A percentile compares a stretch with the other conserved stretches of the same genome.
Evolutionary conservation across 2,888 invertebrate genomes (phyloP).

Genomic region (Mimumesa dahlbomi): DNA sequence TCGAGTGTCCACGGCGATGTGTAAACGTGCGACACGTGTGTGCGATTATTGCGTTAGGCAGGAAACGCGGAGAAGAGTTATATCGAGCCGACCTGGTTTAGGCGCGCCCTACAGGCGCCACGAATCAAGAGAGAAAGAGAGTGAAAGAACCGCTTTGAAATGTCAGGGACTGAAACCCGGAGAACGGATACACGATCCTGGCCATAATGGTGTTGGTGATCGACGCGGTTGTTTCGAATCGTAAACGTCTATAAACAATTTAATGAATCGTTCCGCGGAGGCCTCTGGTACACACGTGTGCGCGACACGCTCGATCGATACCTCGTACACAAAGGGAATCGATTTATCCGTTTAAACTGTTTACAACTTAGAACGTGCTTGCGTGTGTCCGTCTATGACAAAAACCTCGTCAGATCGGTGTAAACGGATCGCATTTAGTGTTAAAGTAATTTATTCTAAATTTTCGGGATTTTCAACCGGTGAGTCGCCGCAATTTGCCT

Average conservation of each 20-base stretch:
- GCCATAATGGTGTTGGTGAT: slow-evolving; percentile 11
- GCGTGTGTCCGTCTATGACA: too few relatives aligned
- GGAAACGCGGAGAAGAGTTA: slow-evolving; percentile 59
- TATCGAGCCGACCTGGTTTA: slow-evolving; percentile 58
- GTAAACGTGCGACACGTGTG: slow-evolving; percentile 24
- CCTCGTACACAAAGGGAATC: too few relatives aligned
- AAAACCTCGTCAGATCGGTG: too few relatives aligned
- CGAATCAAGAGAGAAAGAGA: slow-evolving; percentile 27
- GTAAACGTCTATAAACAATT: background rate
- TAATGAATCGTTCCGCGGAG: too few relatives aligned
- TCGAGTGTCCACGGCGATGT: slow-evolving; percentile 38
- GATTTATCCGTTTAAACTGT: too few relatives aligned
- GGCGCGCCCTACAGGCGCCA: slow-evolving; percentile 52
- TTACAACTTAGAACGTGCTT: too few relatives aligned
- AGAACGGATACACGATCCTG: slow-evolving; percentile 12
- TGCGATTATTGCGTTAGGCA: slow-evolving; percentile 53
- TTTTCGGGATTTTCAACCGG: too few relatives aligned
- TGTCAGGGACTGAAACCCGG: slow-evolving; percentile 45
- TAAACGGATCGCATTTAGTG: too few relatives aligned
- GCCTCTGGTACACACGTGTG: too few relatives aligned
- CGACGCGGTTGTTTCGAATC: background rate
- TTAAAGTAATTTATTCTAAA: too few relatives aligned
- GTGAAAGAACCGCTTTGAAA: slow-evolving; percentile 40
- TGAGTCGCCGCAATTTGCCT: too few relatives aligned
- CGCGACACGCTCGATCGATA: too few relatives aligned